These are phyloP conservation scores for Glomeris maerens DNA, from an alignment of 1,140 invertebrate species.

Conservation along the genomic window DNA sequence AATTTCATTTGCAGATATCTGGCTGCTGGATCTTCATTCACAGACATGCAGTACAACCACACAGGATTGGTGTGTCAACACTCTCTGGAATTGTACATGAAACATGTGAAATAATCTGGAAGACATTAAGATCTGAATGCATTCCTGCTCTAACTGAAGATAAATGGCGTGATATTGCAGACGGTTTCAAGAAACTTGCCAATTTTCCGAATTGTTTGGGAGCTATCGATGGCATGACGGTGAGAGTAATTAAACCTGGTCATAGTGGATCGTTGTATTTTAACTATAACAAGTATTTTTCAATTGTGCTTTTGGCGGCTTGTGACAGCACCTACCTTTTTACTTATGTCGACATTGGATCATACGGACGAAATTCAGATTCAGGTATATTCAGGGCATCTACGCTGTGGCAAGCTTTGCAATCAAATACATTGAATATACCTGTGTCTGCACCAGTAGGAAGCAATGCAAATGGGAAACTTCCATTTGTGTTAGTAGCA, in stretches of 20 bases:
- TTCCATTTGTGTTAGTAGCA: too few species aligned
- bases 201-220: constrained; percentile 22
- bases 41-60: neutral
- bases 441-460: too few species aligned
- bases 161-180: too few species aligned
- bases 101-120: neutral
- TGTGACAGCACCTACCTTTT: constrained; percentile 18
- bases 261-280: constrained; percentile 15
- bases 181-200: too few species aligned
- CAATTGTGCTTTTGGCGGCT: constrained; percentile 14
- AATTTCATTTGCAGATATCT: constrained; percentile 1
- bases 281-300: constrained; percentile 18
- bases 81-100: neutral
- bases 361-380: constrained; percentile 10
- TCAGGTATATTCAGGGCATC: constrained; percentile 11
- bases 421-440: too few species aligned
- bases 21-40: neutral
- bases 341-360: constrained; percentile 16
- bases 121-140: neutral
- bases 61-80: neutral
- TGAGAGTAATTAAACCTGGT: constrained; percentile 11
- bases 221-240: constrained; percentile 20
- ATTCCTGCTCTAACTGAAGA: neutral
- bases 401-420: neutral
- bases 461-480: too few species aligned